Base-by-base conservation (phyloP, 1,140 invertebrate species). In the Atopsyche davidsoni region DNA sequence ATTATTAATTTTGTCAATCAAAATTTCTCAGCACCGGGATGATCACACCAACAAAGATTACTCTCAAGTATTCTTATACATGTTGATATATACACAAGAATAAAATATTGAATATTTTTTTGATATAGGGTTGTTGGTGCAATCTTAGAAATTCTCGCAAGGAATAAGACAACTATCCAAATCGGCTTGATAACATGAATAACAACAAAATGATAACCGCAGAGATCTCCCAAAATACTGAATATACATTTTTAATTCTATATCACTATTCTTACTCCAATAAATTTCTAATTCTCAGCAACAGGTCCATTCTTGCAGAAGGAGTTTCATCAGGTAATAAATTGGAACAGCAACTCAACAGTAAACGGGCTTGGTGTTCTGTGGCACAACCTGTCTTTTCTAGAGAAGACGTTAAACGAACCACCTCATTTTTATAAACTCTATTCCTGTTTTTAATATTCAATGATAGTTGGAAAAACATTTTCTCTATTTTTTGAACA, bases 301-400 rank as follows among this genome's bases (percentile, higher is more conserved):
- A 32, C n/a, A 57, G 21, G 6, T 32, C 17, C 28, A 49, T 49
- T 35, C 55, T 34, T 11, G 45, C 46, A n/a, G 24, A 7, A 9
- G 55, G 42, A 19, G 25, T 17, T 32, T 52, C 40, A 19, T 52
- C 34, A 1, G 47, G 14, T 4, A 57, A 23, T n/a, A 53, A 19
- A 35, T 32, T 53, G 17, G 50, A 52, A 50, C 50, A 57, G 21
- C 46, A 52, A 16, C 38, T 38, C 2, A 56, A 41, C 24, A 57
- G 39, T 17, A 41, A 19, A n/a, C 41, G 11, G 6, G 39, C 23
- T 23, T 46, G 36, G 23, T 48, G 21, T 13, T 34, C 9, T 3
- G 25, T 44, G 21, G 28, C 18, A 34, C 13, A 24, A 16, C 42
- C 40, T 21, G 11, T 46, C 16, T 48, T 17, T 4, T 31, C 19